A percentile compares a stretch with the other conserved stretches of the same genome.
phyloP scores from a whole-genome alignment of 2,797 vertebrate species.

The Rhabdophis nuchalis region DNA sequence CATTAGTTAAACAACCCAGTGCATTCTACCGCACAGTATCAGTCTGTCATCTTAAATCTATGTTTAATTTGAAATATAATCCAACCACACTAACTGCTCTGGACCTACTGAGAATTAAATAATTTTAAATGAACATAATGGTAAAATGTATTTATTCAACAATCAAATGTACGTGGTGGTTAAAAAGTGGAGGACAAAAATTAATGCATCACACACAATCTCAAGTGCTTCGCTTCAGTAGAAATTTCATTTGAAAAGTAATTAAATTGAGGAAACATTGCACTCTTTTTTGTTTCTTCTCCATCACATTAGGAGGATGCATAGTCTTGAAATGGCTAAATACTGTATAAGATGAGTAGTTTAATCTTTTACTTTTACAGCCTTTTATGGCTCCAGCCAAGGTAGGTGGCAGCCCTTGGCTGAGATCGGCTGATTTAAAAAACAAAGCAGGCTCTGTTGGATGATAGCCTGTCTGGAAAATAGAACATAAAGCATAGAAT shows the following conservation, averaged over 20 bases:
- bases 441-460: background rate
- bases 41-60: conserved; percentile 46
- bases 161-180: conserved; percentile 34
- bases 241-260: conserved; percentile 43
- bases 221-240: conserved; percentile 40
- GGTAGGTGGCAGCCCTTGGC: background rate
- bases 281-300: background rate
- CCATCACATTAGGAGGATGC: background rate
- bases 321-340: background rate
- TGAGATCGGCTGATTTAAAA: background rate
- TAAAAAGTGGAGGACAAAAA: conserved; percentile 32
- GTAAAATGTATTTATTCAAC: conserved; percentile 46
- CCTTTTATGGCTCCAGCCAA: background rate
- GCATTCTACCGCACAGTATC: conserved; percentile 44
- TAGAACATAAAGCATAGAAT: background rate
- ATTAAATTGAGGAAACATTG: conserved; percentile 27
- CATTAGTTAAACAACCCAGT: conserved; percentile 40
- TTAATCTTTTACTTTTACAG: background rate
- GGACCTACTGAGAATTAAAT: conserved; percentile 55
- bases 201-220: conserved; percentile 47
- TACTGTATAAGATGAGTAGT: background rate
- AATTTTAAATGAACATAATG: conserved; percentile 54
- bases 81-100: conserved; percentile 43
- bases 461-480: background rate
- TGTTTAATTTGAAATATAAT: conserved; percentile 59